phyloP scores from a whole-genome alignment of 2,797 vertebrate species.

The Fistularia tabacaria region DNA sequence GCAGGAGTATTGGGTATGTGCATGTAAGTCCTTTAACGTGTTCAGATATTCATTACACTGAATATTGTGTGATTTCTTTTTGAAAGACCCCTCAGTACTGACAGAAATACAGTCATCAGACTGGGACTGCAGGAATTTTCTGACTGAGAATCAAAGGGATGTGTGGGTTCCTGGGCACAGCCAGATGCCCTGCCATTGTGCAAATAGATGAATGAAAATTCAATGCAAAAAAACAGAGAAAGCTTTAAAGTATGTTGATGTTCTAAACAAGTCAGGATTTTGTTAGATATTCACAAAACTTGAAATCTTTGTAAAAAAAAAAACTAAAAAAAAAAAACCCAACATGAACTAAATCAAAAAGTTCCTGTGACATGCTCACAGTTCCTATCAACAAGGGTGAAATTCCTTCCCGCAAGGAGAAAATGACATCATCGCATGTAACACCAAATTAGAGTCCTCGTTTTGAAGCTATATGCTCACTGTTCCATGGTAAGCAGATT shows the following conservation, averaged over 20 bases:
- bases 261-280: no score
- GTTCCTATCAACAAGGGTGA: constrained; percentile 6
- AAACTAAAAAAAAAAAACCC: no score
- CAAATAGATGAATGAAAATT: not conserved
- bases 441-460: constrained; percentile 43
- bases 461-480: constrained; percentile 54
- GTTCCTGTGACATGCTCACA: constrained; percentile 5
- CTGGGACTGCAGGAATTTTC: not conserved
- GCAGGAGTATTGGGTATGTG: no score
- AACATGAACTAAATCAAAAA: not conserved
- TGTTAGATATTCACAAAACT: no score
- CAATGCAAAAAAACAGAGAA: not conserved
- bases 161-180: not conserved
- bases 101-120: not conserved
- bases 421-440: constrained; percentile 50
- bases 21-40: no score
- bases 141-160: not conserved
- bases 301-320: not conserved
- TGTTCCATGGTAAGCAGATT: constrained; percentile 56
- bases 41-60: no score
- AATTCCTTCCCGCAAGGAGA: constrained; percentile 26
- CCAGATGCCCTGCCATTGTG: not conserved
- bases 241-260: no score
- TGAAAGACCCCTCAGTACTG: not conserved
- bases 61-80: no score